Evolutionary conservation across 2,797 vertebrate genomes (phyloP), one percentile per base, ranked within the genome.

Genomic region (Chaetophractus vellerosus): DNA sequence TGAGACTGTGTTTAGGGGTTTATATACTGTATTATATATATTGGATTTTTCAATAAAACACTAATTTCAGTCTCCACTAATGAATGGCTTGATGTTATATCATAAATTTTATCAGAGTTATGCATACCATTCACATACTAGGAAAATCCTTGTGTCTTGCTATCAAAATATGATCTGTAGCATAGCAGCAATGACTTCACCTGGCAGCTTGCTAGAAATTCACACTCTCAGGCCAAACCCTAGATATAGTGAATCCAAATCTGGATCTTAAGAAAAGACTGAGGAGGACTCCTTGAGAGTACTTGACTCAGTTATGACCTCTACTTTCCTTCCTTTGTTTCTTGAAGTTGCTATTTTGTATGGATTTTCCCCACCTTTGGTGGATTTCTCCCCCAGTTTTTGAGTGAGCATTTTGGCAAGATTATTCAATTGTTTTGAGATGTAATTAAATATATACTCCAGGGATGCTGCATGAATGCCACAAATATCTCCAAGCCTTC

Each of bases 371-470:
- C 18, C 11, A 79, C 1, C 14, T 38, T 50, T 75, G 61, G 11
- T 12, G 66, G n/a, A 50, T 79, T 55, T 36, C 15, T 72, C 2
- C 45, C 19, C 11, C 33, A 9, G 9, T 36, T 33, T 78, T 63
- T 68, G 36, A 90, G 45, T 66, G 41, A 83, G 14, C 57, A 76
- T 2, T 36, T 83, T 61, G 28, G 28, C 6, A 92, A 90, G n/a
- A 31, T 50, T 7, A 24, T 48, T 16, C 9, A 72, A 55, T 90
- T 72, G 8, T 81, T 93, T 91, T 90, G 33, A 95, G 26, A 79
- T 83, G 76, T 6, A 80, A 61, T 92, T 59, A 90, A 92, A 80
- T 71, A 21, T 21, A 1, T 31, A 16, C 4, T 82, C 61, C 71
- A 61, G 41, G 57, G 18, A 64, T 59, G 15, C 38, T 41, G 1